These are phyloP conservation scores for Parascotia fuliginaria DNA, from an alignment of 2,888 invertebrate species.

Conservation along the genomic window DNA sequence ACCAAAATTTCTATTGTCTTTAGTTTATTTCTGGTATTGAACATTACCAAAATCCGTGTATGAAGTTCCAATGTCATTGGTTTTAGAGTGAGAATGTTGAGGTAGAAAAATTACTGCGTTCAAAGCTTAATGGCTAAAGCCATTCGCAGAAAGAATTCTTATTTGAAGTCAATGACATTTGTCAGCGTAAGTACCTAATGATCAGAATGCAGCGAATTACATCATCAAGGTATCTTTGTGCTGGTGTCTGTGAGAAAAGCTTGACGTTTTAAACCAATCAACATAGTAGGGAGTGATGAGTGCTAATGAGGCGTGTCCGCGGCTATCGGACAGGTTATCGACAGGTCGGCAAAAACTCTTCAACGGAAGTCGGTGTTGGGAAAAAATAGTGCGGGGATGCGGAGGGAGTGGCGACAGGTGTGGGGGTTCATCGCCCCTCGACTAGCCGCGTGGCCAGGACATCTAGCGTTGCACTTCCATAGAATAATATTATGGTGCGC, in stretches of 20 bases:
- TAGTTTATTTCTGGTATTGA: not conserved
- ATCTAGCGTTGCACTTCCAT: conserved; percentile 58
- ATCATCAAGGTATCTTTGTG: conserved; percentile 47
- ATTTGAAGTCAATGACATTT: conserved; percentile 60
- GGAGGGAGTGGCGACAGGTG: conserved; percentile 73
- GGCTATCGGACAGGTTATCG: conserved; percentile 78
- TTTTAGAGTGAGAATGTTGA: no score
- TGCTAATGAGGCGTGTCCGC: conserved; percentile 80
- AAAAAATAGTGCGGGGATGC: conserved; percentile 77
- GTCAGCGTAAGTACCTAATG: conserved; percentile 49
- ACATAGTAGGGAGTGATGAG: conserved; percentile 60
- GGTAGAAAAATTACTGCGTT: no score
- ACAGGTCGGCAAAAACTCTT: conserved; percentile 74
- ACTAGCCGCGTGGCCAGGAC: conserved; percentile 55
- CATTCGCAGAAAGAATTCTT: conserved; percentile 50
- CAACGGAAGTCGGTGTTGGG: conserved; percentile 75
- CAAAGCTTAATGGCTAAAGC: conserved; percentile 1
- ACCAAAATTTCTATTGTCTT: not conserved
- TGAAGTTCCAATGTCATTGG: no score
- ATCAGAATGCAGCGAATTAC: conserved; percentile 58
- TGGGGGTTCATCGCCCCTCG: conserved; percentile 76
- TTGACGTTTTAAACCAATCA: conserved; percentile 64
- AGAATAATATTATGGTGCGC: conserved; percentile 64
- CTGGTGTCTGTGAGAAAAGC: conserved; percentile 47
- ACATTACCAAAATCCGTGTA: not conserved